A percentile compares a stretch with the other conserved stretches of the same genome.
Conservation (phyloP, 2,797 vertebrate species). For the Acomys russatus region DNA sequence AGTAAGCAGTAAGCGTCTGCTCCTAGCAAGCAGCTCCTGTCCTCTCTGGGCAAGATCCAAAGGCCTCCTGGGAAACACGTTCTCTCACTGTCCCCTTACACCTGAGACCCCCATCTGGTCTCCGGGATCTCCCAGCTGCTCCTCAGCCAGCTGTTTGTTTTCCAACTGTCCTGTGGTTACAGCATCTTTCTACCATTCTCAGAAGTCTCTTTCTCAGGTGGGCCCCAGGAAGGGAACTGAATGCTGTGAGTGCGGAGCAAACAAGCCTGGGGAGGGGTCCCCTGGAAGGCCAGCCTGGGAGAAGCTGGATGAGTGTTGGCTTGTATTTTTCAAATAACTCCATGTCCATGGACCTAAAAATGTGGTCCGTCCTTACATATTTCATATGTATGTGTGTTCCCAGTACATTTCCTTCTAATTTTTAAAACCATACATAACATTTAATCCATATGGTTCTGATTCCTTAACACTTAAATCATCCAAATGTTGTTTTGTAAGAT, state of each 20-base stretch:
- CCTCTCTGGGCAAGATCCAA: background rate
- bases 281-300: background rate
- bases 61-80: conserved; percentile 34
- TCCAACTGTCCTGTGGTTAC: conserved; percentile 76
- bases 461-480: conserved; percentile 86
- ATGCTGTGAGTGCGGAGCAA: conserved; percentile 1
- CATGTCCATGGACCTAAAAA: conserved; percentile 70
- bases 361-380: conserved; percentile 73
- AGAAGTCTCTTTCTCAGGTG: conserved; percentile 74
- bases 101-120: conserved; percentile 74
- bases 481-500: conserved; percentile 83
- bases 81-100: conserved; percentile 24
- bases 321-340: conserved; percentile 75
- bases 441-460: conserved; percentile 87
- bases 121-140: conserved; percentile 44
- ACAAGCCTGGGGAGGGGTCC: background rate
- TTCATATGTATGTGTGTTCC: conserved; percentile 75
- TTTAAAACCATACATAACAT: conserved; percentile 84
- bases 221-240: conserved; percentile 32
- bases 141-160: conserved; percentile 71
- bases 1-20: background rate
- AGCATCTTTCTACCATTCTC: conserved; percentile 51
- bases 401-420: conserved; percentile 83
- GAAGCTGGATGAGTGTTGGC: conserved; percentile 3
- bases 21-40: background rate